phyloP scores from a whole-genome alignment of 2,113 vertebrate species.

The Trochalopteron elliotii region DNA sequence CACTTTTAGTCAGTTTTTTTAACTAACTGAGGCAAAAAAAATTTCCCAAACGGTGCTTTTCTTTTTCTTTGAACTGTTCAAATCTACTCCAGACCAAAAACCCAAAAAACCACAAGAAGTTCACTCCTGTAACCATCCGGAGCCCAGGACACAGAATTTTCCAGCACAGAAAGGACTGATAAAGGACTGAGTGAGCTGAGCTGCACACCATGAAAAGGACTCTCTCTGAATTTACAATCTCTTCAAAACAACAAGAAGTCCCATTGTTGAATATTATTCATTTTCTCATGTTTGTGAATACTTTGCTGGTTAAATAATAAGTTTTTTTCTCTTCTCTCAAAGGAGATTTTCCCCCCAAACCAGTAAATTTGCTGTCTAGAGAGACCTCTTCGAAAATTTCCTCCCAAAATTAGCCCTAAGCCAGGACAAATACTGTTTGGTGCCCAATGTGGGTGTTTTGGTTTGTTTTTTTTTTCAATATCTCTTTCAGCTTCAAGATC shows the following conservation, averaged over 20 bases:
- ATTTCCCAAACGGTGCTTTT: neutral
- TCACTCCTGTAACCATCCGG: accelerated
- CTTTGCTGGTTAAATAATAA: neutral
- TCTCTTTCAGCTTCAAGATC: neutral
- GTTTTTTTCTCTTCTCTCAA: neutral
- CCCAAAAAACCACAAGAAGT: accelerated
- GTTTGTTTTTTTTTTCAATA: neutral
- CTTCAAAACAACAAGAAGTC: neutral
- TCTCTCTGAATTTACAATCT: neutral
- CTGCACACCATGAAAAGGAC: too few relatives aligned
- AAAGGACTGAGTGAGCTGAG: accelerated
- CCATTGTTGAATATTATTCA: neutral
- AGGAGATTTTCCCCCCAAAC: neutral
- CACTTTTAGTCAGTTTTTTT: neutral
- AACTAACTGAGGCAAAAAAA: neutral
- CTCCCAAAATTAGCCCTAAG: neutral
- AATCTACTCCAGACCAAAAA: neutral
- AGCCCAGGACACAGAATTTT: accelerated
- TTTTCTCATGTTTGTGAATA: neutral
- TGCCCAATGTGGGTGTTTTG: accelerated
- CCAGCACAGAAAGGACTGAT: neutral
- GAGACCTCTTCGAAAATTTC: neutral
- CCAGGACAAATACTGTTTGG: neutral
- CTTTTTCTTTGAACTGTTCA: neutral
- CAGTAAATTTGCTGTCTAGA: neutral